These are phyloP conservation scores for Aplidium turbinatum DNA, from an alignment of 23 tunicate species.

Conservation along the genomic window DNA sequence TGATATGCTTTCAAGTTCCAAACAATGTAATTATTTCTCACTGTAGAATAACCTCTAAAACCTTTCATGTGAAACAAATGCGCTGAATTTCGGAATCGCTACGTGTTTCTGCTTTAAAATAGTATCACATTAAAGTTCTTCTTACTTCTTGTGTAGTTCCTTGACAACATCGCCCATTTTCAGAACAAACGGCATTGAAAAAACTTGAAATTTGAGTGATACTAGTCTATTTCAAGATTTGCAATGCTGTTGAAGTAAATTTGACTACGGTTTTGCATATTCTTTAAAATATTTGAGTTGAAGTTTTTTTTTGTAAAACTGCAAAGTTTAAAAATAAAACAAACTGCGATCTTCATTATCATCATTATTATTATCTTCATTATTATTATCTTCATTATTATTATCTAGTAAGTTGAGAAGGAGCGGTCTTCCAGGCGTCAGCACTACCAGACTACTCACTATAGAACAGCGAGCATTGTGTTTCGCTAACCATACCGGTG, in stretches of 20 bases:
- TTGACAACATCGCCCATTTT: conserved; percentile 32
- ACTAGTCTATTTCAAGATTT: conserved; percentile 5
- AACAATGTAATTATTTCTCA: background rate
- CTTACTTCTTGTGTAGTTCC: conserved; percentile 35
- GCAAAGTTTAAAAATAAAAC: conserved; percentile 13
- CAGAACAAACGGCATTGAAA: conserved; percentile 41
- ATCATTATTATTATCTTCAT: no score
- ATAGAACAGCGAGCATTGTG: no score
- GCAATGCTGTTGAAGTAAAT: conserved; percentile 35
- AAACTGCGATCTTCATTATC: no score
- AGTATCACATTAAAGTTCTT: no score
- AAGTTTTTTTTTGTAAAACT: conserved; percentile 22
- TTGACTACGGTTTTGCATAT: conserved; percentile 15
- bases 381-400: no score
- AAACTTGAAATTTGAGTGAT: conserved; percentile 24
- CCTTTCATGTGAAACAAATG: conserved; percentile 19
- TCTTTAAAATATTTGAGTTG: conserved; percentile 6
- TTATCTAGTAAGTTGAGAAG: no score
- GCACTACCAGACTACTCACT: no score
- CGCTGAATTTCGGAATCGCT: conserved; percentile 25
- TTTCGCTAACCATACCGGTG: no score
- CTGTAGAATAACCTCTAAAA: conserved; percentile 22
- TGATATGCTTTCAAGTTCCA: background rate
- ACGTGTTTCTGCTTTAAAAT: conserved; percentile 30
- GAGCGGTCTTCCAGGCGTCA: no score